These are phyloP conservation scores for Pimpla rufipes DNA, from an alignment of 2,888 invertebrate genomes.

Conservation along the genomic window DNA sequence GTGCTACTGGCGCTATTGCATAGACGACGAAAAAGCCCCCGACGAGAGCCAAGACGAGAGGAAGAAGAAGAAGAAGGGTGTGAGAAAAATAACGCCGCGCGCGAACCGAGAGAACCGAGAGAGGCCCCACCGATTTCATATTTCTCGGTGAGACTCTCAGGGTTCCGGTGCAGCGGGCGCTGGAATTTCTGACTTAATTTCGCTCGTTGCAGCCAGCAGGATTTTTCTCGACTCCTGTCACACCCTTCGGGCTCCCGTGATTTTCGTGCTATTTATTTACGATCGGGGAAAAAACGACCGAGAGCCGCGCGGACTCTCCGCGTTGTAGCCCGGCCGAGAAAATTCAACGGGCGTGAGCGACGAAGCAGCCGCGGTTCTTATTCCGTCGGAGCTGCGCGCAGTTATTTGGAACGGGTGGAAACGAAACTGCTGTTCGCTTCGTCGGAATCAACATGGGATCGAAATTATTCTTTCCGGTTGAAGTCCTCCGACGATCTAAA, in stretches of 20 bases:
- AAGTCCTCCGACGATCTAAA: not conserved
- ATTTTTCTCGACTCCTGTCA: slow-evolving; percentile 24
- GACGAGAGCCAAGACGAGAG: slow-evolving; percentile 53
- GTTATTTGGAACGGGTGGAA: not conserved
- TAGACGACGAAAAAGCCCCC: slow-evolving; percentile 43
- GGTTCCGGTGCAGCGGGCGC: slow-evolving; percentile 13
- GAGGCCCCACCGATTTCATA: slow-evolving; percentile 42
- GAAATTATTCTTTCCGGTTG: slow-evolving; percentile 1
- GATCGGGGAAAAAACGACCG: not conserved
- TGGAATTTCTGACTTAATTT: slow-evolving; percentile 64
- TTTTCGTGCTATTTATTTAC: slow-evolving; percentile 60
- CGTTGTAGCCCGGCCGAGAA: not conserved
- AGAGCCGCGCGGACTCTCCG: not conserved
- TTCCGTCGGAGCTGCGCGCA: not conserved
- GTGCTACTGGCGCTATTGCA: slow-evolving; percentile 23
- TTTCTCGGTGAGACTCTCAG: slow-evolving; percentile 32
- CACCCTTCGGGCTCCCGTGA: slow-evolving; percentile 1
- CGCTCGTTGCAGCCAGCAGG: slow-evolving; percentile 44
- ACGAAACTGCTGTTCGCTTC: not conserved
- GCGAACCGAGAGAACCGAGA: slow-evolving; percentile 6
- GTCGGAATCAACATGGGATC: not conserved
- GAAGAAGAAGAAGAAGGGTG: slow-evolving; percentile 29
- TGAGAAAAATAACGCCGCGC: slow-evolving; percentile 67
- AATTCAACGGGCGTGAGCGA: slow-evolving; percentile 14
- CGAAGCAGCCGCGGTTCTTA: slow-evolving; percentile 7